Base-by-base conservation (phyloP, 2,113 vertebrate species). In the rabbit (Oryctolagus cuniculus) region DNA sequence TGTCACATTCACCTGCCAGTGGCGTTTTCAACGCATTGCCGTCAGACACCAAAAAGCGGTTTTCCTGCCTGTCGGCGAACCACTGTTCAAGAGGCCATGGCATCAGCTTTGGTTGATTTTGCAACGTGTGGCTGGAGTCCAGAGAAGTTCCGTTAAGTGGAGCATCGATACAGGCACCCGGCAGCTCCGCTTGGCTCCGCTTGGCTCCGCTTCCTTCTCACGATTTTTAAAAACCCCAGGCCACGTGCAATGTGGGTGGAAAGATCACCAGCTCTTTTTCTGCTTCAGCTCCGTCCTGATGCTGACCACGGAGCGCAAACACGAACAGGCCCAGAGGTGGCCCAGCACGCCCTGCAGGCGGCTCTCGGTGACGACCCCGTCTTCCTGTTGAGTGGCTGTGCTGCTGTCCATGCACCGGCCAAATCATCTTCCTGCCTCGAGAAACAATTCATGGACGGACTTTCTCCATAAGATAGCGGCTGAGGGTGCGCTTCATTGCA, bases 241-340 rank as follows among this genome's bases (percentile, higher is more conserved):
- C 17, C 4, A 6, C 0, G 12, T 6, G 38, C 44, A 5, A 15
- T 21, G 6, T 19, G 11, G 31, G 21, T 0, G 58, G 10, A 38
- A n/a, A 25, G 6, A 1, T 5, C 19, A 0, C 0, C 0, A 3
- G 8, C 27, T 51, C 27, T 27, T 27, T 31, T n/a, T 25, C 34
- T 8, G 31, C 29, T 36, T 12, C 34, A 3, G 4, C 21, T 66
- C 34, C 13, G 3, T 5, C 15, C 21, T 11, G 22, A 12, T 70
- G 0, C 75, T 22, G 51, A 74, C 17, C 13, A 9, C 24, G 34
- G 6, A 58, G 12, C 17, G 2, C 3, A 27, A 3, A 53, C 12
- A 5, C 0, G 0, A 51, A 9, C 29, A 5, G 0, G 0, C 3
- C 36, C 44, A 0, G 3, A 11, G 0, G n/a, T 38, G 4, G 13